Conservation (phyloP, 1,140 invertebrate species). For the Nephotettix cincticeps region DNA sequence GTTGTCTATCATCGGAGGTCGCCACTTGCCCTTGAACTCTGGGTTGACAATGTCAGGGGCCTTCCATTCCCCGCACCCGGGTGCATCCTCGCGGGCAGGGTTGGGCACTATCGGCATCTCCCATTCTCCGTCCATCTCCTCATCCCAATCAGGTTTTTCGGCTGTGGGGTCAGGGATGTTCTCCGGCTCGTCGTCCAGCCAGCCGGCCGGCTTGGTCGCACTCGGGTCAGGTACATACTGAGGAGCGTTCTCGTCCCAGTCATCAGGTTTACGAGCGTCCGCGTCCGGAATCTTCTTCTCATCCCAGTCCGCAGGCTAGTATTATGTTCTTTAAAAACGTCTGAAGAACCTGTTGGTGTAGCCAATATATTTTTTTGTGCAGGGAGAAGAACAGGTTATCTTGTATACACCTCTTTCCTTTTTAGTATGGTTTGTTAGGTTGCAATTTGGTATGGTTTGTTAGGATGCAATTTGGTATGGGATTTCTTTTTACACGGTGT, state of each 20-base stretch:
- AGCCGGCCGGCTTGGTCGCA: slow-evolving; percentile 86
- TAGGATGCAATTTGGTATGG: too few relatives aligned
- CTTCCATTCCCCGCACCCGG: slow-evolving; percentile 92
- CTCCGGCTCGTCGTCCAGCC: slow-evolving; percentile 91
- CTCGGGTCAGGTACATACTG: slow-evolving; percentile 87
- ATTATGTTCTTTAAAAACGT: too few relatives aligned
- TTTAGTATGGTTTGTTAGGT: too few relatives aligned
- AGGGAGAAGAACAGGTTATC: too few relatives aligned
- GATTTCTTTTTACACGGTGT: too few relatives aligned
- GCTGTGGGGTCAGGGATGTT: slow-evolving; percentile 88
- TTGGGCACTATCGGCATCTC: slow-evolving; percentile 92
- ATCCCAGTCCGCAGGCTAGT: slow-evolving; percentile 94
- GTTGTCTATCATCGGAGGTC: slow-evolving; percentile 86
- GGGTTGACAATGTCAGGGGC: slow-evolving; percentile 87
- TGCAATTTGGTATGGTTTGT: too few relatives aligned
- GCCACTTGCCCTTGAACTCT: slow-evolving; percentile 91
- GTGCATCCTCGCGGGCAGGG: slow-evolving; percentile 77
- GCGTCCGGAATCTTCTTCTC: slow-evolving; percentile 93
- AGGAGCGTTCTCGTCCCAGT: slow-evolving; percentile 94
- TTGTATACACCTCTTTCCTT: too few relatives aligned
- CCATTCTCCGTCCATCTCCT: slow-evolving; percentile 98
- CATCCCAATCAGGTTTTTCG: slow-evolving; percentile 95
- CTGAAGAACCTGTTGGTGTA: too few relatives aligned
- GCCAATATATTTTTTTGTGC: too few relatives aligned
- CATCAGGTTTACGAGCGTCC: slow-evolving; percentile 82